Evolutionary conservation across 1,140 invertebrate genomes (phyloP), one percentile per base, ranked within the genome.

Genomic region (Limonius californicus): DNA sequence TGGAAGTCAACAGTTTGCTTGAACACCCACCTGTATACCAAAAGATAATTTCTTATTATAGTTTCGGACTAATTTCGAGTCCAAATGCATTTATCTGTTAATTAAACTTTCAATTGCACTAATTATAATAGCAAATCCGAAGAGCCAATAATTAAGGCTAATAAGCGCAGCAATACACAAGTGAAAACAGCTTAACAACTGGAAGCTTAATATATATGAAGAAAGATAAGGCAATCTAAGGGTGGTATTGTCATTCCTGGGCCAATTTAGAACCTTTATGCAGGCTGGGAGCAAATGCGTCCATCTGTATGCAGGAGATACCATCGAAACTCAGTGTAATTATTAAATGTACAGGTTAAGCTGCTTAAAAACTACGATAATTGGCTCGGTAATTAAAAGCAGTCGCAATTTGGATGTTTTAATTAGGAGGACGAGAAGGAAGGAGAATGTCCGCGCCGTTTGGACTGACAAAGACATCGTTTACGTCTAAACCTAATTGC

Each of bases 341-440:
- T 50, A 50, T 50, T 50, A 50, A 50, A 50, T 50, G 16, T 50
- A 50, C 45, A 50, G 45, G 45, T 50, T 45, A 50, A 50, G 14
- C 45, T 18, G 45, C 23, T 53, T 50, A 58, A 58, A 32, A 47
- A 16, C 23, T 39, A 63, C 47, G 32, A 59, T 63, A 63, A 63
- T 63, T 63, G 62, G 62, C 21, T 58, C 42, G 20, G 55, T 59
- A 63, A 63, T 63, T 63, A 63, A 62, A 57, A 54, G 23, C 57
- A 59, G 30, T 54, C 35, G 57, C 62, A 63, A 63, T 63, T 63
- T 63, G 62, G 62, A 63, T 54, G 62, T 57, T 63, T 63, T 63
- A 63, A 63, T 63, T 63, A 63, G 55, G 45, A 50, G 15, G 16
- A 7, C n/a, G 32, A 61, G 7, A 23, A 30, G 35, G 59, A 61